Evolutionary conservation across 1,140 invertebrate genomes (phyloP).

Genomic region (Elymnias hypermnestra): DNA sequence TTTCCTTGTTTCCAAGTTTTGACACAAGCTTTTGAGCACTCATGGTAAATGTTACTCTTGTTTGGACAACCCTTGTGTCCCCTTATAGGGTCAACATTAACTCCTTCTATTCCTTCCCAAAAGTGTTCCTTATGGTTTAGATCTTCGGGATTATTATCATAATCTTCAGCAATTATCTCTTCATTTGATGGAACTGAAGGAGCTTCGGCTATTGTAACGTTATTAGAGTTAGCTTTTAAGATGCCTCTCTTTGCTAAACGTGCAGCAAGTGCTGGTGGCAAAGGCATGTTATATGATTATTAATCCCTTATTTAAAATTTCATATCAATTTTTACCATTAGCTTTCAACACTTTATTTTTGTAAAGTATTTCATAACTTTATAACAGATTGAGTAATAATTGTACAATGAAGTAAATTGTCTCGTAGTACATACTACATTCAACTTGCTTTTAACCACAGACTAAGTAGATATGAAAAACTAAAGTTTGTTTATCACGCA

Average conservation of each 20-base stretch:
- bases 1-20: slow-evolving; percentile 91
- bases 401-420: too few relatives aligned
- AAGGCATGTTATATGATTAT: slow-evolving; percentile 84
- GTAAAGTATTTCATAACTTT: too few relatives aligned
- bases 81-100: slow-evolving; percentile 78
- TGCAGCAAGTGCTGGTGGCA: slow-evolving; percentile 90
- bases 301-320: too few relatives aligned
- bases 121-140: slow-evolving; percentile 52
- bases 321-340: too few relatives aligned
- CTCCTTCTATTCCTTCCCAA: slow-evolving; percentile 74
- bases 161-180: slow-evolving; percentile 93
- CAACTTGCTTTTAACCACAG: too few relatives aligned
- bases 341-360: too few relatives aligned
- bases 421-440: too few relatives aligned
- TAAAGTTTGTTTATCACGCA: too few relatives aligned
- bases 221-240: slow-evolving; percentile 64
- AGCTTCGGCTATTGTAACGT: slow-evolving; percentile 43
- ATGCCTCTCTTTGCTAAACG: slow-evolving; percentile 91
- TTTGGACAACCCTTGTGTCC: slow-evolving; percentile 93
- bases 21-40: slow-evolving; percentile 92
- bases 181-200: slow-evolving; percentile 78
- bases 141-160: slow-evolving; percentile 78
- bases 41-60: slow-evolving; percentile 96
- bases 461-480: too few relatives aligned
- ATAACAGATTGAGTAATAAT: too few relatives aligned